Evolutionary conservation across 2,888 invertebrate species (phyloP), one percentile per base, ranked within the genome.

Genomic region (Cephalotes varians): DNA sequence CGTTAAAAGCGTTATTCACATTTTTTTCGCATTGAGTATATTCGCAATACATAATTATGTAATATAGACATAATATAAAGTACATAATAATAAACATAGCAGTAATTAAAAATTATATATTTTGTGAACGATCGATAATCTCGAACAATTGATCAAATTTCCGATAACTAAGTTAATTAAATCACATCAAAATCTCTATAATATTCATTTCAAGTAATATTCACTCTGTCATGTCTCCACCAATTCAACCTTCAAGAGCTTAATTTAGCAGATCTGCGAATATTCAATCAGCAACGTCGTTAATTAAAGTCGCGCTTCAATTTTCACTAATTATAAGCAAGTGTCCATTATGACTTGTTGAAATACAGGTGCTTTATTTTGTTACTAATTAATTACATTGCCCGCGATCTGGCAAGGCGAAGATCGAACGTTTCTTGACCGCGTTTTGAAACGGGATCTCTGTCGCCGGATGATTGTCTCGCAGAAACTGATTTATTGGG

Each of bases 281-380:
- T 60, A 60, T 60, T 60, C 60, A 34, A 37, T 37, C 60, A 31
- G 6, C 2, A 21, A 60, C 21, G 60, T 37, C 60, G 34, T 56
- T 34, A 34, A 34, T 60, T 60, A 60, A 37, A 60, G 60, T 6
- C n/a, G 37, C 34, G 21, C 6, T 60, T 60, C 34, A 37, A 37
- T 60, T 60, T 58, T 60, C 34, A 6, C 34, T 60, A 60, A 60
- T 60, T 34, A 60, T 60, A 60, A 60, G 21, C 60, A 60, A 60
- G 37, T 37, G 12, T 60, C 60, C n/a, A 21, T 60, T 37, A 60
- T n/a, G 34, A 60, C 37, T 60, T 60, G 34, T 60, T 34, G 60
- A 60, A 60, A 60, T 60, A 34, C 6, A 37, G 2, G 2, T 34
- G n/a, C 12, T 1, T 18, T 15, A n/a, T 10, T 34, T 10, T 9